Percentiles rank a stretch among this genome's conserved stretches.
Conservation (phyloP, 1,140 invertebrate species). For the Penaeus japonicus region DNA sequence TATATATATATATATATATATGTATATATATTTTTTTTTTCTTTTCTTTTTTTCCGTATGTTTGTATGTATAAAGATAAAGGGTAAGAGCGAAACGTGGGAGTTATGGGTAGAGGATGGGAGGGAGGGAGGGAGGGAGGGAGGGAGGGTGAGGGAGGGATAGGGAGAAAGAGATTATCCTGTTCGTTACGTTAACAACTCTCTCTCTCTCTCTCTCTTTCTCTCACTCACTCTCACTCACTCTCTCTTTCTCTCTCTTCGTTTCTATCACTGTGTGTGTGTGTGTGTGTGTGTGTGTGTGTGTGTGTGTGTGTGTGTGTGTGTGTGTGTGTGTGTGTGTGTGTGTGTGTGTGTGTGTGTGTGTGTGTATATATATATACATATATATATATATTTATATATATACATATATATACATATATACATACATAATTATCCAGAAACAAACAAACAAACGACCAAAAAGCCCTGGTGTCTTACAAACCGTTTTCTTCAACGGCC, state of each 20-base stretch:
- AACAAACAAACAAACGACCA: too few relatives aligned
- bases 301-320: not conserved
- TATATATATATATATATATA: too few relatives aligned
- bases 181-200: not conserved
- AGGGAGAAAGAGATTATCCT: not conserved
- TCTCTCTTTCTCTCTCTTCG: not conserved
- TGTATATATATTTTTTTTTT: too few relatives aligned
- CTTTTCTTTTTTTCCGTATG: too few relatives aligned
- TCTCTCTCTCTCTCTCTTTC: not conserved
- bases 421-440: not conserved
- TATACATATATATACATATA: not conserved
- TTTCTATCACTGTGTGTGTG: too few relatives aligned
- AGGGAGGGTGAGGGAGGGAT: not conserved
- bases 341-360: not conserved
- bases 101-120: not conserved
- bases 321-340: too few relatives aligned
- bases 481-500: too few relatives aligned
- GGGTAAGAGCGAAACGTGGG: too few relatives aligned
- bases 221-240: not conserved
- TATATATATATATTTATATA: constrained; percentile 6
- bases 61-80: too few relatives aligned
- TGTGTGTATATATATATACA: not conserved
- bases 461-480: too few relatives aligned
- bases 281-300: too few relatives aligned
- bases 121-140: not conserved